Evolutionary conservation across 2,888 invertebrate genomes (phyloP), one percentile per base, ranked within the genome.

Genomic region (Timandra comae): DNA sequence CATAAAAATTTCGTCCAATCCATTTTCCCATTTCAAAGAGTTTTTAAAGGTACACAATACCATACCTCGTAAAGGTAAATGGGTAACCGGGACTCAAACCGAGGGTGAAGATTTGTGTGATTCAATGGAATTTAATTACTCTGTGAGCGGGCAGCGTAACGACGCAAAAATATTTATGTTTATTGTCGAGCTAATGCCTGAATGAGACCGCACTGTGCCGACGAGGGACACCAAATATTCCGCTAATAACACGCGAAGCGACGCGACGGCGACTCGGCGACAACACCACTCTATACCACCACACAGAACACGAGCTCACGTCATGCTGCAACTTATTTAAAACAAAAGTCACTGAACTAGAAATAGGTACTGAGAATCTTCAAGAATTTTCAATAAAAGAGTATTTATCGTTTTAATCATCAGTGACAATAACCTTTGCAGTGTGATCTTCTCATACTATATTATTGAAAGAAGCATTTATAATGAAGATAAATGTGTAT

Each of bases 141-240:
- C 63, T 66, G 65, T 55, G 56, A 67, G 63, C 68, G 66, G 70
- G 51, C 63, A 67, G 69, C 66, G 67, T 72, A 79, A 79, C 77
- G 76, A 68, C 66, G 78, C 78, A 80, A 84, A 85, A 82, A 85
- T 85, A 84, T 84, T 84, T 82, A 82, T 80, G 82, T 78, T 81
- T 82, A 84, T 78, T 76, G 82, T 76, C 70, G 61, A 56, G 56
- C 69, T 73, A 76, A 80, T 73, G 71, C 66, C 61, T 63, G 63
- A 63, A 74, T 71, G 74, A 64, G 69, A 78, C 79, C 84, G 56
- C 81, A 74, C 54, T 47, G 50, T 56, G 50, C 56, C 54, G 39
- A 38, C 45, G 38, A 34, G 52, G 51, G 46, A 49, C 39, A 36
- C 45, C 35, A 43, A 53, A 57, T 53, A 38, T 54, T 45, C 27